Conservation (phyloP, 2,113 vertebrate species). For the Pseudorhombus dupliciocellatus region DNA sequence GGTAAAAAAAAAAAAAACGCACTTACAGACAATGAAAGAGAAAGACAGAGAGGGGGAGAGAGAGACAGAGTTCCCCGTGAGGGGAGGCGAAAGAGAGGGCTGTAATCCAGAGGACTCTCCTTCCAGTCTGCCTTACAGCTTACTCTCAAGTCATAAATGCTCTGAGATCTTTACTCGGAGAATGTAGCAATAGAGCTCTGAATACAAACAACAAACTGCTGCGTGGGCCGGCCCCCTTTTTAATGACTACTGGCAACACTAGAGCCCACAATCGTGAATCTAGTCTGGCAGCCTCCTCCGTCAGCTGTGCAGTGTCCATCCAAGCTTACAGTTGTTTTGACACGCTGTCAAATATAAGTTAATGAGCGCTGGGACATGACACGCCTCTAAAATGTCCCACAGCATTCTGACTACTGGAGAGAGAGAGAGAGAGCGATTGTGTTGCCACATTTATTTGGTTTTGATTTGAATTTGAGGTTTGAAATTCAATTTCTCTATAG, state of each 20-base stretch:
- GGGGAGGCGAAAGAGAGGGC: slow-evolving; percentile 12
- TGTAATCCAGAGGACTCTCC: slow-evolving; percentile 52
- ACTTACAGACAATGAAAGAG: slow-evolving; percentile 30
- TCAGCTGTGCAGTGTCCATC: slow-evolving; percentile 20
- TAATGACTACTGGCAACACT: slow-evolving; percentile 31
- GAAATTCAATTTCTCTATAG: neutral
- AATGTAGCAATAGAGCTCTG: slow-evolving; percentile 67
- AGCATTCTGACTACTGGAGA: neutral
- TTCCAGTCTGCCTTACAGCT: slow-evolving; percentile 64
- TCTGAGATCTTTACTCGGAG: slow-evolving; percentile 48
- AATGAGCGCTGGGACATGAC: slow-evolving; percentile 25
- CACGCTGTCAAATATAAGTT: slow-evolving; percentile 28
- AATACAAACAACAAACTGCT: slow-evolving; percentile 58
- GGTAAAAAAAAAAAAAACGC: neutral
- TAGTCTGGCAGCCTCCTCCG: neutral
- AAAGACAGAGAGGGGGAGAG: slow-evolving; percentile 16
- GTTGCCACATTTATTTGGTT: neutral
- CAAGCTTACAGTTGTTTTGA: slow-evolving; percentile 42
- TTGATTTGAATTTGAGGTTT: neutral
- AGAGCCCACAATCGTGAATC: slow-evolving; percentile 8
- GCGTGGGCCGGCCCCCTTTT: slow-evolving; percentile 28
- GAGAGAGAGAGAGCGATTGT: neutral
- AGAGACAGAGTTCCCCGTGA: slow-evolving; percentile 7
- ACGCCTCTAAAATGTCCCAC: slow-evolving; percentile 11
- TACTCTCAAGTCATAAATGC: slow-evolving; percentile 71